Conservation (phyloP, 2,113 vertebrate species). For the Junco hyemalis region DNA sequence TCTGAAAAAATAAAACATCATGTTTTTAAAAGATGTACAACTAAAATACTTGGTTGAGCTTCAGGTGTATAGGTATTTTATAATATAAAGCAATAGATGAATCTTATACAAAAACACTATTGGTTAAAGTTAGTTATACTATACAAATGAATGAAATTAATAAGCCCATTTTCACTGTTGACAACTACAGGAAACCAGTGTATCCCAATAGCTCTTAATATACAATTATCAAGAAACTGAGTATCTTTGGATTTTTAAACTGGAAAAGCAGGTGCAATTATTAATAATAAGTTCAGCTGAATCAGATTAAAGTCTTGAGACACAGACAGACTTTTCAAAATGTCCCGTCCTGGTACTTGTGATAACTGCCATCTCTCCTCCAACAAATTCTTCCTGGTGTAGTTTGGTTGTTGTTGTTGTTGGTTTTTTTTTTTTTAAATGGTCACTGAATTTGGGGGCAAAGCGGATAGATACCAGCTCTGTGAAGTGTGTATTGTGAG, state of each 20-base stretch:
- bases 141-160: neutral
- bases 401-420: neutral
- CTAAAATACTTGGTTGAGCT: neutral
- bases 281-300: neutral
- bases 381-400: neutral
- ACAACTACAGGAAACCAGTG: neutral
- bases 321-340: neutral
- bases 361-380: neutral
- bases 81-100: neutral
- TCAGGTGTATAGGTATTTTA: neutral
- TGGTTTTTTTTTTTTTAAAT: neutral
- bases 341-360: fast-evolving
- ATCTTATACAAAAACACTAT: neutral
- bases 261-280: neutral
- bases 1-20: fast-evolving
- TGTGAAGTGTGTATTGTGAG: neutral
- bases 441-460: neutral
- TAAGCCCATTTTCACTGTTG: neutral
- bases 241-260: neutral
- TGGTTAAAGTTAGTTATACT: neutral
- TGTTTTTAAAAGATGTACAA: neutral
- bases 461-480: neutral
- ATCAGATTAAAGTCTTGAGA: neutral
- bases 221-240: neutral
- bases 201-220: neutral